Conservation (phyloP, 1,140 invertebrate genomes). For the Aplysia californica region DNA sequence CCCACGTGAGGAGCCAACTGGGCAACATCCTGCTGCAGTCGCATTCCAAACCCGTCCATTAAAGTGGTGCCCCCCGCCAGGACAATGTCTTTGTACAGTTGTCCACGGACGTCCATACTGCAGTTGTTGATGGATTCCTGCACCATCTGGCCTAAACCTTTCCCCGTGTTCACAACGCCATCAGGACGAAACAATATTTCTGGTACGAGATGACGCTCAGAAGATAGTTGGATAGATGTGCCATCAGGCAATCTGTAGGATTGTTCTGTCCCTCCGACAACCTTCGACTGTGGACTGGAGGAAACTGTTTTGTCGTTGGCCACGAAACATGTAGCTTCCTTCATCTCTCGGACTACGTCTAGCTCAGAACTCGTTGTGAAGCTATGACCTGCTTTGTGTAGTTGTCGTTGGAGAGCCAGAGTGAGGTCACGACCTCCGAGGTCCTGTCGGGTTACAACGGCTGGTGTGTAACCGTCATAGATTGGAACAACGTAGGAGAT, state of each 20-base stretch:
- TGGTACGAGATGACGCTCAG: slow-evolving; percentile 68
- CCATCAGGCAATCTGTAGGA: slow-evolving; percentile 70
- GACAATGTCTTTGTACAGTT: slow-evolving; percentile 91
- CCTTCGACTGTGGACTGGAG: slow-evolving; percentile 69
- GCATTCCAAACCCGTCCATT: slow-evolving; percentile 73
- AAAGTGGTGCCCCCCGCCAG: slow-evolving; percentile 89
- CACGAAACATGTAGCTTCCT: slow-evolving; percentile 92
- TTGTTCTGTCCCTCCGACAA: slow-evolving; percentile 64
- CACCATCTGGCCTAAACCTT: slow-evolving; percentile 73
- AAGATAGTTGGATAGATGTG: slow-evolving; percentile 65
- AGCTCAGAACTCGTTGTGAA: slow-evolving; percentile 84
- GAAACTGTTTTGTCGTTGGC: slow-evolving; percentile 95
- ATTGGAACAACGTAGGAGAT: slow-evolving; percentile 91
- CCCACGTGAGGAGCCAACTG: slow-evolving; percentile 58
- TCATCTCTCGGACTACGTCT: slow-evolving; percentile 61
- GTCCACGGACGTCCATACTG: slow-evolving; percentile 85
- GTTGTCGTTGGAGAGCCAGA: slow-evolving; percentile 94
- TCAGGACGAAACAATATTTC: slow-evolving; percentile 74
- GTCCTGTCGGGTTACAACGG: slow-evolving; percentile 89
- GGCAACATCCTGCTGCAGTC: slow-evolving; percentile 68
- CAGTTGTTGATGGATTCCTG: slow-evolving; percentile 86
- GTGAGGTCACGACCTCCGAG: slow-evolving; percentile 94
- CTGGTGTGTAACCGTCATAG: slow-evolving; percentile 83
- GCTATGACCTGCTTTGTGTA: slow-evolving; percentile 94
- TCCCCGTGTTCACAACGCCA: slow-evolving; percentile 74